Conservation (phyloP, 1,140 invertebrate genomes). For the Tetramorium simillimum region DNA sequence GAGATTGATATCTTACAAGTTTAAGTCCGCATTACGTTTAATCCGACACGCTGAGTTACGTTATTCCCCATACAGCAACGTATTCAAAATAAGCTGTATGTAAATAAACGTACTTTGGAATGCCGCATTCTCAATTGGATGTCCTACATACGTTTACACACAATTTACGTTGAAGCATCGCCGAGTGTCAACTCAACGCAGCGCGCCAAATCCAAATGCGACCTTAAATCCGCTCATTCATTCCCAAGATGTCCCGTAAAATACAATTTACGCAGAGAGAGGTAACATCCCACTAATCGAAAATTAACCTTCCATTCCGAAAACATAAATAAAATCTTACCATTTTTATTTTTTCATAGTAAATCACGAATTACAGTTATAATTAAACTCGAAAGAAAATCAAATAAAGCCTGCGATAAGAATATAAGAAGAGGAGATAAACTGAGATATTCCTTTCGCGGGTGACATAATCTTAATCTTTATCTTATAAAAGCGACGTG, state of each 20-base stretch:
- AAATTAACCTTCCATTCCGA: neutral
- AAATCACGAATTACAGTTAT: neutral
- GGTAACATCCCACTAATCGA: neutral
- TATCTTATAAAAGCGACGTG: neutral
- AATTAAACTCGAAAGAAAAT: neutral
- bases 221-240: neutral
- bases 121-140: neutral
- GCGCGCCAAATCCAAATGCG: neutral
- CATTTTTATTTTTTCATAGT: neutral
- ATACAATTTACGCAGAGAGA: neutral
- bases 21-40: neutral
- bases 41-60: neutral
- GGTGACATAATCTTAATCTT: neutral
- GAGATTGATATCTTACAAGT: neutral
- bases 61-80: neutral
- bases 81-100: neutral
- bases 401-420: neutral
- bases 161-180: conserved; percentile 10
- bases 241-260: neutral
- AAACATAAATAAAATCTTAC: neutral
- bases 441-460: neutral
- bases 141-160: neutral
- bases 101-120: neutral
- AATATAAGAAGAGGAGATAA: neutral
- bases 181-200: neutral